Evolutionary conservation across 2,113 vertebrate genomes (phyloP).

Genomic region (Dasyurus viverrinus): DNA sequence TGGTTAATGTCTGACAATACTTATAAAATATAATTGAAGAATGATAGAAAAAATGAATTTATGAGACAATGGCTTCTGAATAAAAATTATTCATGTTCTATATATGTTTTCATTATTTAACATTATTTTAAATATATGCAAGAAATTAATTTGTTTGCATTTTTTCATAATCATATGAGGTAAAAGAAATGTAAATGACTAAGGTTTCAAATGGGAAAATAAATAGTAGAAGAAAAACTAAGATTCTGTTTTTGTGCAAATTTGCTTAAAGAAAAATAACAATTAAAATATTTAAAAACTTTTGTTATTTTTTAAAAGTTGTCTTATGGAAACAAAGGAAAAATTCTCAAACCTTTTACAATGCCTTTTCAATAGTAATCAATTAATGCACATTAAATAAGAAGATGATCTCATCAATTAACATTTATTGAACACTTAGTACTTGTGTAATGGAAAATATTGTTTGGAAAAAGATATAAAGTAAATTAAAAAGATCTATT

Average conservation of each 20-base stretch:
- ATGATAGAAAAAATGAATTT: not conserved
- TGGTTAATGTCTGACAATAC: slow-evolving; percentile 13
- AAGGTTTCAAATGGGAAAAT: slow-evolving; percentile 19
- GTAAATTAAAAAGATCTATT: not conserved
- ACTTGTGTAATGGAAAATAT: not conserved
- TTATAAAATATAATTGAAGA: slow-evolving; percentile 22
- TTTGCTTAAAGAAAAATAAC: slow-evolving; percentile 11
- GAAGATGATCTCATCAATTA: slow-evolving; percentile 11
- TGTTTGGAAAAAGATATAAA: slow-evolving; percentile 30
- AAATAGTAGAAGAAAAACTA: slow-evolving; percentile 20
- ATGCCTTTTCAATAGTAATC: not conserved
- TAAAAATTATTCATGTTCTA: not conserved
- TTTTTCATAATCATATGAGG: not conserved
- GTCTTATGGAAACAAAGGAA: slow-evolving; percentile 18
- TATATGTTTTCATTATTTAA: slow-evolving; percentile 19
- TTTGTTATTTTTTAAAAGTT: slow-evolving; percentile 19
- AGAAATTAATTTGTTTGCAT: not conserved
- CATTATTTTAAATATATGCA: slow-evolving; percentile 37
- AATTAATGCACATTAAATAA: slow-evolving; percentile 19
- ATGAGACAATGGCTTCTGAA: slow-evolving; percentile 19
- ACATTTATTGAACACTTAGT: slow-evolving; percentile 13
- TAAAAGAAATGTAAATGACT: not conserved
- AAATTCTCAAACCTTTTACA: slow-evolving; percentile 33
- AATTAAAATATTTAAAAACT: not conserved
- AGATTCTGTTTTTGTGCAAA: not conserved